Conservation (phyloP, 2,113 vertebrate genomes). For the Podiceps cristatus region DNA sequence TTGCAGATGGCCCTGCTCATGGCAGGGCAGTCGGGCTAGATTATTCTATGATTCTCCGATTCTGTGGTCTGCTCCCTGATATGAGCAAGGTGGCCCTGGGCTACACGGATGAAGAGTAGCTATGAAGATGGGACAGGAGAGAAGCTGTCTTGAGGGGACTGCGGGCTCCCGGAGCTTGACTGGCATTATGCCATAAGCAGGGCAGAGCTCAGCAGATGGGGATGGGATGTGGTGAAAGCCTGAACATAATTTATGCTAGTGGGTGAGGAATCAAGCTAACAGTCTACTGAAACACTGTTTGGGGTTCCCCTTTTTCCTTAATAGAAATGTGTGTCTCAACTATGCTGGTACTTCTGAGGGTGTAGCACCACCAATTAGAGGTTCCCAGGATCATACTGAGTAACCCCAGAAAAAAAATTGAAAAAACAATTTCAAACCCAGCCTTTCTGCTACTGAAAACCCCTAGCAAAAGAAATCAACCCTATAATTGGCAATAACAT, state of each 20-base stretch:
- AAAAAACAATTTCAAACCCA: neutral
- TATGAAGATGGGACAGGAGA: neutral
- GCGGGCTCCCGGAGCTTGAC: neutral
- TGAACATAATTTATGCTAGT: neutral
- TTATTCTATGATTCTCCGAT: no score
- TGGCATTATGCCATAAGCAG: neutral
- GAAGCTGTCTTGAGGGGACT: neutral
- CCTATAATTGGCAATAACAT: neutral
- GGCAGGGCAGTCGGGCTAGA: no score
- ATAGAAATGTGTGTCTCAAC: neutral
- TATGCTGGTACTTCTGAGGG: neutral
- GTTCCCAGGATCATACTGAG: neutral
- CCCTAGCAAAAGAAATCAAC: neutral
- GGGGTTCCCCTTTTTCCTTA: neutral
- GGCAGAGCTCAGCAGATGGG: neutral
- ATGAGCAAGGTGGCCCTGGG: neutral
- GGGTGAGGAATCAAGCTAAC: neutral
- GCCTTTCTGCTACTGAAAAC: neutral
- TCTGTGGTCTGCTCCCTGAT: neutral
- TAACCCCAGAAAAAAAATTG: neutral
- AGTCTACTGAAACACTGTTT: neutral
- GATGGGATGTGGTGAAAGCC: neutral
- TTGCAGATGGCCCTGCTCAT: no score
- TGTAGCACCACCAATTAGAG: neutral
- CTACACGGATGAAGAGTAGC: neutral